Conservation (phyloP, 2,797 vertebrate species). For the Potorous gilbertii region DNA sequence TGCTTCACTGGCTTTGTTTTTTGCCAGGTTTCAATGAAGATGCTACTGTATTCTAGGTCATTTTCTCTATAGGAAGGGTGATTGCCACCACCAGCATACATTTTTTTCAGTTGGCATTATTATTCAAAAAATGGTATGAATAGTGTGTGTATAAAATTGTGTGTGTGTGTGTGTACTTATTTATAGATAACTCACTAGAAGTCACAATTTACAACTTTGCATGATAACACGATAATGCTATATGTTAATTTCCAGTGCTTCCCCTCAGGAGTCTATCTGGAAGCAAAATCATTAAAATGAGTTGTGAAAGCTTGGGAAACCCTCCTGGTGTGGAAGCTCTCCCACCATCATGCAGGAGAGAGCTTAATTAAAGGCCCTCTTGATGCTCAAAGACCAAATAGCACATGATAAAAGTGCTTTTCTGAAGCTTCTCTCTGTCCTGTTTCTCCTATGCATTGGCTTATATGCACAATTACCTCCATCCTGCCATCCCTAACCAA, state of each 20-base stretch:
- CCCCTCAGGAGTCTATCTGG: constrained; percentile 74
- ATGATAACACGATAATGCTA: constrained; percentile 46
- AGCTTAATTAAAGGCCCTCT: constrained; percentile 82
- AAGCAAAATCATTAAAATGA: constrained; percentile 82
- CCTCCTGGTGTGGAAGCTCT: constrained; percentile 73
- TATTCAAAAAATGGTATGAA: constrained; percentile 39
- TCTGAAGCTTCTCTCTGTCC: constrained; percentile 69
- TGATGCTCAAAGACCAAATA: constrained; percentile 80
- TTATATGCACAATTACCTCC: constrained; percentile 23
- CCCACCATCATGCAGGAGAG: constrained; percentile 70
- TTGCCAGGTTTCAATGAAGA: constrained; percentile 46
- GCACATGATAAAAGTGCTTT: constrained; percentile 72
- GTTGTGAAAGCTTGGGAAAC: constrained; percentile 78
- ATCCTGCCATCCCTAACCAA: constrained; percentile 5
- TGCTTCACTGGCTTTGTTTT: neutral
- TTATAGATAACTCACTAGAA: constrained; percentile 53
- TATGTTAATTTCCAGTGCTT: constrained; percentile 72
- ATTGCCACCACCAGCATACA: constrained; percentile 29
- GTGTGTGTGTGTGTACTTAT: constrained; percentile 19
- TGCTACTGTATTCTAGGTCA: constrained; percentile 7
- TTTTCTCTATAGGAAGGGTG: constrained; percentile 61
- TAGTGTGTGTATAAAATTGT: neutral
- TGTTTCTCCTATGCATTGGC: constrained; percentile 40
- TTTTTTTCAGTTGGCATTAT: constrained; percentile 24
- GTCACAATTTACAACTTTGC: constrained; percentile 64